phyloP scores from a whole-genome alignment of 2,888 invertebrate species.

The Orthosia gracilis region DNA sequence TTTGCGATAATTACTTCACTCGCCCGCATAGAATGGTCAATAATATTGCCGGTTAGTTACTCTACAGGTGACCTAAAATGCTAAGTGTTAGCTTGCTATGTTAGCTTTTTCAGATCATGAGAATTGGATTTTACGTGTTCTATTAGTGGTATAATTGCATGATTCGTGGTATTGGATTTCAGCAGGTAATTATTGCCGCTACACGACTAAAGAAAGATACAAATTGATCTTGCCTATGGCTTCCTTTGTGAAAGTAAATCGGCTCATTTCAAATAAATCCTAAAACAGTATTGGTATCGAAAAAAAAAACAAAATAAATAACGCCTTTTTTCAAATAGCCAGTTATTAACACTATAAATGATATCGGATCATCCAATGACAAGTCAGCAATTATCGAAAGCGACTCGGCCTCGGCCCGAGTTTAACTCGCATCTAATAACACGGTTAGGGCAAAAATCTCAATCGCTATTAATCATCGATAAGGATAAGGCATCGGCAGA shows the following conservation, averaged over 20 bases:
- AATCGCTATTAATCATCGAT: constrained; percentile 90
- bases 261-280: constrained; percentile 16
- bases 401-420: constrained; percentile 76
- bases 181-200: constrained; percentile 27
- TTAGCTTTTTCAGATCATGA: constrained; percentile 27
- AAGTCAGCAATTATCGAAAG: constrained; percentile 85
- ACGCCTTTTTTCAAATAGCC: constrained; percentile 55
- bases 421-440: constrained; percentile 87
- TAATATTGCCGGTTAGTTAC: constrained; percentile 53
- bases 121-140: constrained; percentile 15
- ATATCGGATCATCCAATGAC: constrained; percentile 82
- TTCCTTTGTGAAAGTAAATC: constrained; percentile 17
- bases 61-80: constrained; percentile 64
- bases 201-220: constrained; percentile 10
- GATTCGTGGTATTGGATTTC: constrained; percentile 18
- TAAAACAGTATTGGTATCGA: constrained; percentile 26
- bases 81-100: constrained; percentile 26
- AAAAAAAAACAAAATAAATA: constrained; percentile 39
- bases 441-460: constrained; percentile 87
- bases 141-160: constrained; percentile 25
- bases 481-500: constrained; percentile 87
- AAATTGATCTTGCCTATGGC: neutral
- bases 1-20: constrained; percentile 82
- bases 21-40: constrained; percentile 74
- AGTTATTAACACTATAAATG: constrained; percentile 76